Evolutionary conservation across 2,113 vertebrate species (phyloP).

Genomic region (Microcebus griseorufus): DNA sequence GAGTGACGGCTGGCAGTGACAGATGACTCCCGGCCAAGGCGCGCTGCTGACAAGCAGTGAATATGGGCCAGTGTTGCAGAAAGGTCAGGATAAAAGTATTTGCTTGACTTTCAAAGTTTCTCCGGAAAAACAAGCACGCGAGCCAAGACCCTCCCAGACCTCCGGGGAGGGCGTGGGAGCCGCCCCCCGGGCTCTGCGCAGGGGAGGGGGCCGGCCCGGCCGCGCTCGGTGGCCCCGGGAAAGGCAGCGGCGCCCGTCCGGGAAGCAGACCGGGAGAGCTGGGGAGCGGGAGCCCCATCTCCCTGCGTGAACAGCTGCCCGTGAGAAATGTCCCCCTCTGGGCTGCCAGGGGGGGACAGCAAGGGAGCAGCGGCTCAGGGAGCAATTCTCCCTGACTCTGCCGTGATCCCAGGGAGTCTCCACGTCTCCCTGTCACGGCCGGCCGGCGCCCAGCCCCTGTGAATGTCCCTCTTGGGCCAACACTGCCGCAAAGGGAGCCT

Average conservation of each 20-base stretch:
- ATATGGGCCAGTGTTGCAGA: slow-evolving; percentile 95
- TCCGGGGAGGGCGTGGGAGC: not conserved
- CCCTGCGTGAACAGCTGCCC: not conserved
- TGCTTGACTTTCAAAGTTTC: slow-evolving; percentile 96
- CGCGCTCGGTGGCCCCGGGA: not conserved
- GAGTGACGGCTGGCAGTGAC: slow-evolving; percentile 97
- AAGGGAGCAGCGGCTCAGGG: not conserved
- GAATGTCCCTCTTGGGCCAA: not conserved
- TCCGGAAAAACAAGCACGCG: slow-evolving; percentile 65
- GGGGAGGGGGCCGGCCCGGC: too few species aligned
- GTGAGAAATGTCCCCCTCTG: not conserved
- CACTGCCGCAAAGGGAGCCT: accelerated
- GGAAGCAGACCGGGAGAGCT: accelerated
- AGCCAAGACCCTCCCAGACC: not conserved
- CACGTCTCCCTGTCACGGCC: accelerated
- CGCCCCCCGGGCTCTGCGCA: accelerated
- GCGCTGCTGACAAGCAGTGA: slow-evolving; percentile 97
- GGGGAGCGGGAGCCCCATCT: too few species aligned
- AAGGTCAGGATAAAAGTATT: slow-evolving; percentile 93
- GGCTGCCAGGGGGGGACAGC: not conserved
- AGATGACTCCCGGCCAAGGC: slow-evolving; percentile 93
- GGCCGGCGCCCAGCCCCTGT: not conserved
- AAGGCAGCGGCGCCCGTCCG: accelerated
- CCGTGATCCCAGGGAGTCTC: not conserved
- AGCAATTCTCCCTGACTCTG: too few species aligned